phyloP scores from a whole-genome alignment of 2,113 vertebrate species.

The Speoplatyrhinus poulsoni region DNA sequence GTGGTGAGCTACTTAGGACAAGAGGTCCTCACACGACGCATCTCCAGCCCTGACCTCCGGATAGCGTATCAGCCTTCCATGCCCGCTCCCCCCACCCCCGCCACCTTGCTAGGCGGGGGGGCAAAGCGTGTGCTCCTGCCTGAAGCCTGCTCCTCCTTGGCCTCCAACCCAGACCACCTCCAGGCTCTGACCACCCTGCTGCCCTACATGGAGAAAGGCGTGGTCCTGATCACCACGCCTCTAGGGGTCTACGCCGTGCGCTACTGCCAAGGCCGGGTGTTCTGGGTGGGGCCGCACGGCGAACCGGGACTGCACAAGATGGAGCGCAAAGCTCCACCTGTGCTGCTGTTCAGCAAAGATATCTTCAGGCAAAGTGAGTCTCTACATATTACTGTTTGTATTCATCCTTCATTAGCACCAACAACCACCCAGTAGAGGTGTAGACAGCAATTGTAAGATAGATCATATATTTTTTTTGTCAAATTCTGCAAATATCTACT shows the following conservation, averaged over 20 bases:
- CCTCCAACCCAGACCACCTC: conserved; percentile 32
- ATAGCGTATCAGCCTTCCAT: conserved; percentile 60
- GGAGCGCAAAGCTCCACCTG: conserved; percentile 68
- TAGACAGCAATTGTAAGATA: no score
- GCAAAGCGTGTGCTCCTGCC: conserved; percentile 67
- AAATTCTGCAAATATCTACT: no score
- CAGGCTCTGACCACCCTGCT: conserved; percentile 72
- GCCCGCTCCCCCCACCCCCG: conserved; percentile 43
- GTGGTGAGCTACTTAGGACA: conserved; percentile 77
- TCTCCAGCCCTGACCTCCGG: conserved; percentile 67
- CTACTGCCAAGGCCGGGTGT: conserved; percentile 79
- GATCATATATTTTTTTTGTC: no score
- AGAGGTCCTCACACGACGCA: conserved; percentile 59
- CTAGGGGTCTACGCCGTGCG: conserved; percentile 80
- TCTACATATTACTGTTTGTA: background rate
- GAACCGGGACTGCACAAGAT: conserved; percentile 67
- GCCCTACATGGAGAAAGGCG: conserved; percentile 78
- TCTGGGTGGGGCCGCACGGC: conserved; percentile 77
- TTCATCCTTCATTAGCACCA: background rate
- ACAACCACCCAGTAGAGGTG: background rate
- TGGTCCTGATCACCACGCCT: conserved; percentile 76
- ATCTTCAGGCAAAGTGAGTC: conserved; percentile 79
- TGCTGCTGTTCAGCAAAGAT: conserved; percentile 78
- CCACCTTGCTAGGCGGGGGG: conserved; percentile 7
- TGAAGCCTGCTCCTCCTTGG: conserved; percentile 55